A percentile compares a stretch with the other conserved stretches of the same genome.
Conservation (phyloP, 1,140 invertebrate genomes). For the Hyles vespertilio region DNA sequence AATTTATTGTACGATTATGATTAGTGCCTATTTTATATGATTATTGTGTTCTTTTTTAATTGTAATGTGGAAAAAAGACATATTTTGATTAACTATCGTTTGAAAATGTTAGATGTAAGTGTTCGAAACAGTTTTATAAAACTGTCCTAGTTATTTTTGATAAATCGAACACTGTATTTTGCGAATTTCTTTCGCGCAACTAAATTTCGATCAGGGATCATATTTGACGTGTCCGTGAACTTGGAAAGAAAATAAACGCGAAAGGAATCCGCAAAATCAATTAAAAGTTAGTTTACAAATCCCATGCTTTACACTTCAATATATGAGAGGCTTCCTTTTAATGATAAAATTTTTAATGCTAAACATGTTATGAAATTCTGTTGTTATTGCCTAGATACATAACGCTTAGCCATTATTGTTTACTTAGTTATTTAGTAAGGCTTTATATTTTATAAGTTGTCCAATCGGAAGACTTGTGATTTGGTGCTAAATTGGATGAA, state of each 20-base stretch:
- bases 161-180: too few relatives aligned
- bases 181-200: too few relatives aligned
- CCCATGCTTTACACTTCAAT: conserved; percentile 42
- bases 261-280: too few relatives aligned
- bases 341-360: conserved; percentile 49
- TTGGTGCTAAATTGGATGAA: conserved; percentile 72
- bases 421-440: conserved; percentile 69
- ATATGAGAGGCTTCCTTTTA: conserved; percentile 68
- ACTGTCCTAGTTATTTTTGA: conserved; percentile 23
- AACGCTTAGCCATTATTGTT: conserved; percentile 72
- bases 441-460: conserved; percentile 66
- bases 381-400: conserved; percentile 72
- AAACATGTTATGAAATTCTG: conserved; percentile 64
- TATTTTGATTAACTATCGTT: conserved; percentile 52
- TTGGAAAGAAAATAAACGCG: too few relatives aligned
- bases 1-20: conserved; percentile 63
- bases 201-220: too few relatives aligned
- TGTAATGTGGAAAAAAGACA: conserved; percentile 60
- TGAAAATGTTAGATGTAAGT: conserved; percentile 42
- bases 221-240: too few relatives aligned
- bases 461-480: conserved; percentile 72
- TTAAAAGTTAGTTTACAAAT: too few relatives aligned
- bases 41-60: conserved; percentile 40
- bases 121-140: conserved; percentile 53
- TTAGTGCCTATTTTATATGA: conserved; percentile 71